These are phyloP conservation scores for Chorisops tibialis DNA, from an alignment of 2,888 invertebrate genomes.

Conservation along the genomic window DNA sequence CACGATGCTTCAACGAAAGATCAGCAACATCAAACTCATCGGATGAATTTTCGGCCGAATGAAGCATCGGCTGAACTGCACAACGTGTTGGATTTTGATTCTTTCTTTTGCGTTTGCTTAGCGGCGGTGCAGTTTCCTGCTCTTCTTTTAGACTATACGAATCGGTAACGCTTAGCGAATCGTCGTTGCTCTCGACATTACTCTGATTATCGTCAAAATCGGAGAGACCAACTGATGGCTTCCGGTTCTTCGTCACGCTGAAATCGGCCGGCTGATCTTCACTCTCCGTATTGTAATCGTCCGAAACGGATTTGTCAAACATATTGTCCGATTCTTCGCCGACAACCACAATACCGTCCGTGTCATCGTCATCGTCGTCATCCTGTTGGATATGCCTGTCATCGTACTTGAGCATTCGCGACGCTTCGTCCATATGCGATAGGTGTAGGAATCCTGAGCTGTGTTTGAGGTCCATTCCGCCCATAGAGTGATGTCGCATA, in stretches of 20 bases:
- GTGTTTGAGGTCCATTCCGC: constrained; percentile 64
- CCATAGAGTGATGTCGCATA: constrained; percentile 46
- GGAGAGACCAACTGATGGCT: constrained; percentile 31
- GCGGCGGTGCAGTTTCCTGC: constrained; percentile 42
- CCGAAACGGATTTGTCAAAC: constrained; percentile 49
- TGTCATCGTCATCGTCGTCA: constrained; percentile 46
- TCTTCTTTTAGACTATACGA: constrained; percentile 54
- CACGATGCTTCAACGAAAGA: constrained; percentile 43
- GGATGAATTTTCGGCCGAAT: constrained; percentile 48
- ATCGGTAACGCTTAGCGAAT: constrained; percentile 58
- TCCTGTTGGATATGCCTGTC: constrained; percentile 53
- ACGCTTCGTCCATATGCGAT: constrained; percentile 53
- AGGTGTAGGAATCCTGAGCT: constrained; percentile 56
- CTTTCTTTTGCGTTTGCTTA: constrained; percentile 81
- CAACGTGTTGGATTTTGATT: constrained; percentile 83
- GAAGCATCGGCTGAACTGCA: constrained; percentile 54
- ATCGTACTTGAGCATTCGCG: constrained; percentile 55
- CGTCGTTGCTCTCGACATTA: constrained; percentile 63
- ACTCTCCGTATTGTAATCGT: constrained; percentile 45
- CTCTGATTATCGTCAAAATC: constrained; percentile 55
- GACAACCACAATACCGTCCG: constrained; percentile 73
- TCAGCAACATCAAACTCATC: constrained; percentile 48
- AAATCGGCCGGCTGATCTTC: constrained; percentile 61
- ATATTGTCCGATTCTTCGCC: constrained; percentile 70
- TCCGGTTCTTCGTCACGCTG: constrained; percentile 59